Evolutionary conservation across 2,797 vertebrate species (phyloP), one percentile per base, ranked within the genome.

Genomic region (Neosalanx taihuensis): DNA sequence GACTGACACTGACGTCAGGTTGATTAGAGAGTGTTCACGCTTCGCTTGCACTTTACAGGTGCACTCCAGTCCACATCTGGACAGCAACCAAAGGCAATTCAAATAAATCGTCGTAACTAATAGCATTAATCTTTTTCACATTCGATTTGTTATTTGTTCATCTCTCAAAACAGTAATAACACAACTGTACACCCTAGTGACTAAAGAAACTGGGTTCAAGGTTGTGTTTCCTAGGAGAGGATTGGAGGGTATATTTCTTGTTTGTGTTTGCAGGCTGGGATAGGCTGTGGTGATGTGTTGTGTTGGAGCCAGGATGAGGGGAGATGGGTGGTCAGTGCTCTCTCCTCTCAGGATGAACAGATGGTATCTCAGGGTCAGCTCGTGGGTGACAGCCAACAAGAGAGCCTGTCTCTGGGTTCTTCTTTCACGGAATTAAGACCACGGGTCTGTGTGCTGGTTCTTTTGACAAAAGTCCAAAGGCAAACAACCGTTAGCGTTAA

Each of bases 301-400:
- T 76, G 23, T 26, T 26, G 72, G 79, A 84, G 75, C 83, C 81
- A 77, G 82, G 79, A 83, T 10, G 51, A 68, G 61, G 84, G 70
- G 84, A 85, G 82, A 83, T 75, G 79, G 85, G 70, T 87, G 85
- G 86, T 88, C 86, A 86, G 81, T 84, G 70, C 79, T 84, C 74
- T 84, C 74, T 76, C 86, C 81, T 83, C 72, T 88, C 86, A 82
- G 65, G 68, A 79, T 72, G 86, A 92, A 90, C 92, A 93, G 91
- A 93, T 93, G 92, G 92, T 89, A 87, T 83, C 89, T 87, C 84
- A 87, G 87, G 81, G 88, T 86, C 91, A 81, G 90, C 77, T 88
- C 58, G 78, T 88, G 84, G 83, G 80, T 70, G 67, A 82, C 77
- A 82, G 90, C 90, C 90, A 92, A 85, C 76, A 84, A 87, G 78